Evolutionary conservation across 30 jellyfish, hydroid and myxozoan species (phyloP).

Genomic region (Cassiopea andromeda): DNA sequence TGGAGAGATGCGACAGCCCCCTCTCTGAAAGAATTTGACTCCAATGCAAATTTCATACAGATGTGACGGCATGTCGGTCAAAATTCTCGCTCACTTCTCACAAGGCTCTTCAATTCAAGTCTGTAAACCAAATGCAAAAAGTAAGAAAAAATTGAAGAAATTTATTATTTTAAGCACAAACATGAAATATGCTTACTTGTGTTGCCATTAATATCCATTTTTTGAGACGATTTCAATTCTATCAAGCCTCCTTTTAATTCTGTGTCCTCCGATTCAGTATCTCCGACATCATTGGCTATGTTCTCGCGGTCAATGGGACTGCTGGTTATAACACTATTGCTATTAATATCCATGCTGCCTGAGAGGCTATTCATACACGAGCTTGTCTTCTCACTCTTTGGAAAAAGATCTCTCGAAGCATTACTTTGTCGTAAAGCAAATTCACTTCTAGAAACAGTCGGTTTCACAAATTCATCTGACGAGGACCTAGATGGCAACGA

Average conservation of each 20-base stretch:
- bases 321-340: conserved; percentile 2
- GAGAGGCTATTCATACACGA: conserved; percentile 8
- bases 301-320: neutral
- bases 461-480: conserved; percentile 66
- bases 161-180: no score
- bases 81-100: no score
- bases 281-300: conserved; percentile 1
- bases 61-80: no score
- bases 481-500: conserved; percentile 33
- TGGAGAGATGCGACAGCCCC: no score
- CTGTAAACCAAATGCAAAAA: no score
- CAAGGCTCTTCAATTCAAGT: no score
- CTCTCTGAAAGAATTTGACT: no score
- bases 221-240: conserved; percentile 36
- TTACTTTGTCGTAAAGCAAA: conserved; percentile 45
- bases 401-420: conserved; percentile 34
- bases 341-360: conserved; percentile 7
- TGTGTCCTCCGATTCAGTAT: neutral
- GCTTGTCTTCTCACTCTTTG: conserved; percentile 31
- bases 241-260: conserved; percentile 42
- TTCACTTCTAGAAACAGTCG: conserved; percentile 61
- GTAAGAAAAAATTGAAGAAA: no score
- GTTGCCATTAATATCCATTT: conserved; percentile 65
- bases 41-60: no score
- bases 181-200: conserved; percentile 18